These are phyloP conservation scores for Osedax frankpressi DNA, from an alignment of 2,888 invertebrate species.

Conservation along the genomic window DNA sequence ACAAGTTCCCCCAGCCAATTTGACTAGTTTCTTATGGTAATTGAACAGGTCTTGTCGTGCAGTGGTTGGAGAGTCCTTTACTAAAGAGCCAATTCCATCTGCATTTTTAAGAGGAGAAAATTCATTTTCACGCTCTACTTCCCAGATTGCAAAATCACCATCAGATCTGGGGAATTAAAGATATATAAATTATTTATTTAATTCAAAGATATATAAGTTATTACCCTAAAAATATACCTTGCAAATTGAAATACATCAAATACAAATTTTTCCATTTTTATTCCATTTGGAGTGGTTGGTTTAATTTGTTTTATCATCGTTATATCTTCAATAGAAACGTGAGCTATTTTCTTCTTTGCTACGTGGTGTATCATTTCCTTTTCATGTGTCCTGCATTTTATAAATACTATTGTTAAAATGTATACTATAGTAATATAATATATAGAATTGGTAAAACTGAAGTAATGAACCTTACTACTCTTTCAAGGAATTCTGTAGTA, in stretches of 20 bases:
- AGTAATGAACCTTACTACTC: conserved; percentile 53
- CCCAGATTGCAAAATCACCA: conserved; percentile 63
- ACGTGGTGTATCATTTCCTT: conserved; percentile 72
- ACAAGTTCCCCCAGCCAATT: conserved; percentile 67
- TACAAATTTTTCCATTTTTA: conserved; percentile 97
- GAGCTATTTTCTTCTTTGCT: conserved; percentile 92
- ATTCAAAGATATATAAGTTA: neutral
- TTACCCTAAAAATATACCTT: conserved; percentile 47
- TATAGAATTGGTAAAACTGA: neutral
- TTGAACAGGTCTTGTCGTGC: conserved; percentile 60
- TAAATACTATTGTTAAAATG: neutral
- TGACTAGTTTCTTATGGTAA: conserved; percentile 55
- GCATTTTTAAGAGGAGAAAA: conserved; percentile 94
- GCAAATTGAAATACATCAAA: conserved; percentile 95
- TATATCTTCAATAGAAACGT: conserved; percentile 60
- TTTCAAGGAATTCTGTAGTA: conserved; percentile 66
- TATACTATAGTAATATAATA: neutral
- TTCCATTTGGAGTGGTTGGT: conserved; percentile 77
- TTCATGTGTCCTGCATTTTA: conserved; percentile 47
- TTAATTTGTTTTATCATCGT: conserved; percentile 40
- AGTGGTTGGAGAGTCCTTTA: conserved; percentile 80
- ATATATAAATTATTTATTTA: neutral
- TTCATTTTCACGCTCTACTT: conserved; percentile 76
- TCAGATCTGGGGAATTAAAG: conserved; percentile 40
- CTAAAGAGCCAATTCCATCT: conserved; percentile 54